Conservation (phyloP, 2,797 vertebrate genomes). For the Scolopax bukidnonensis region DNA sequence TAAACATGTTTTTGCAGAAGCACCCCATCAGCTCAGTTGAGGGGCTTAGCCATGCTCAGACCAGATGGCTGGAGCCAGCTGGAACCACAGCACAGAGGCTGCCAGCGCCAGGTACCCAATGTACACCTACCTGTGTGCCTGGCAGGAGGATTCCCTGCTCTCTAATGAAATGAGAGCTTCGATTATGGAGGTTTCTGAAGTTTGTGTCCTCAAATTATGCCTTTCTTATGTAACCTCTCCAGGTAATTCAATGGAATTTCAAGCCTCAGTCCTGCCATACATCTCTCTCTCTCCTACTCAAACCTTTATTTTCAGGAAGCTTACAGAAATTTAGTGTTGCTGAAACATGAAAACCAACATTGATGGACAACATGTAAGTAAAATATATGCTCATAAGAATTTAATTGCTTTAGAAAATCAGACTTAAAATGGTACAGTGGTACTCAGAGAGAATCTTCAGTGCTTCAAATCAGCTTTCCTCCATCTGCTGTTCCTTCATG, state of each 20-base stretch:
- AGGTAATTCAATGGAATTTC: neutral
- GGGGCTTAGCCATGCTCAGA: rapidly evolving
- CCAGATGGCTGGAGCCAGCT: rapidly evolving
- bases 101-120: rapidly evolving
- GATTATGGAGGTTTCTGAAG: neutral
- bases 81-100: neutral
- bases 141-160: neutral
- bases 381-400: neutral
- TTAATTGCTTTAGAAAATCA: neutral
- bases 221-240: neutral
- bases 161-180: neutral
- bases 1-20: neutral
- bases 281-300: neutral
- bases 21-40: neutral
- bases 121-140: rapidly evolving
- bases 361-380: neutral
- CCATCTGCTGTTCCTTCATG: neutral
- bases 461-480: neutral
- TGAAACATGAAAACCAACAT: neutral
- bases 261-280: neutral
- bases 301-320: neutral
- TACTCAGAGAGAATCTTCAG: neutral
- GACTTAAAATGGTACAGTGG: neutral
- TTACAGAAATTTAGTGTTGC: neutral
- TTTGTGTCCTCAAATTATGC: neutral